Percentiles rank a stretch among this genome's conserved stretches.
phyloP scores from a whole-genome alignment of 2,797 vertebrate species.

The Lycodopsis pacificus region DNA sequence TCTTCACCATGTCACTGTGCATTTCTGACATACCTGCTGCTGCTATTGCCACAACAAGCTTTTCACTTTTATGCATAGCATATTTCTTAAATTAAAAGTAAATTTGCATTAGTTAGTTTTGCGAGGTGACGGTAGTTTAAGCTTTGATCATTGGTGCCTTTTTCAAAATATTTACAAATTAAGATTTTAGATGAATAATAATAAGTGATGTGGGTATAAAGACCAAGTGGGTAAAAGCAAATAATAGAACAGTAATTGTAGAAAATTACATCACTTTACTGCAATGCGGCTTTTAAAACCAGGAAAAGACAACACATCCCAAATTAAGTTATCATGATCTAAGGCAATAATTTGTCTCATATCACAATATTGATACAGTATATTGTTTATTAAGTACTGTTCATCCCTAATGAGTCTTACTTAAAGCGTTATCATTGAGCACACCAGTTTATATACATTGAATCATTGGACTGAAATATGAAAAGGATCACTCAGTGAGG shows the following conservation, averaged over 20 bases:
- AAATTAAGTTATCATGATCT: no score
- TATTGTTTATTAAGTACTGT: neutral
- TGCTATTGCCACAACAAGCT: neutral
- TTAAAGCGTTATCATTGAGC: neutral
- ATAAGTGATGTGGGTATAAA: neutral
- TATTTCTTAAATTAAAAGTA: neutral
- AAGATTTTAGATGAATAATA: neutral
- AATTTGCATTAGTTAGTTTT: neutral
- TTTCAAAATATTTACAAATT: neutral
- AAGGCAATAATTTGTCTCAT: neutral
- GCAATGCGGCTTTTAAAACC: neutral
- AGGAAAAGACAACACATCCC: no score
- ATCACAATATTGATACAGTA: neutral
- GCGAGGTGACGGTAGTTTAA: neutral
- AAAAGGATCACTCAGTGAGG: neutral
- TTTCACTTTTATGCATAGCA: neutral
- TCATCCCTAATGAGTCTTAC: neutral
- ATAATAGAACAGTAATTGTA: neutral
- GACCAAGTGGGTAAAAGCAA: neutral
- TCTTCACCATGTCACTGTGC: neutral
- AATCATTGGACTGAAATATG: neutral
- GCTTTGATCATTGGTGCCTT: neutral
- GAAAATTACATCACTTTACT: neutral
- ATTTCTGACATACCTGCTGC: neutral
- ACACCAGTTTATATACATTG: neutral